phyloP scores from a whole-genome alignment of 2,888 invertebrate species.

The Heteromurus nitidus region DNA sequence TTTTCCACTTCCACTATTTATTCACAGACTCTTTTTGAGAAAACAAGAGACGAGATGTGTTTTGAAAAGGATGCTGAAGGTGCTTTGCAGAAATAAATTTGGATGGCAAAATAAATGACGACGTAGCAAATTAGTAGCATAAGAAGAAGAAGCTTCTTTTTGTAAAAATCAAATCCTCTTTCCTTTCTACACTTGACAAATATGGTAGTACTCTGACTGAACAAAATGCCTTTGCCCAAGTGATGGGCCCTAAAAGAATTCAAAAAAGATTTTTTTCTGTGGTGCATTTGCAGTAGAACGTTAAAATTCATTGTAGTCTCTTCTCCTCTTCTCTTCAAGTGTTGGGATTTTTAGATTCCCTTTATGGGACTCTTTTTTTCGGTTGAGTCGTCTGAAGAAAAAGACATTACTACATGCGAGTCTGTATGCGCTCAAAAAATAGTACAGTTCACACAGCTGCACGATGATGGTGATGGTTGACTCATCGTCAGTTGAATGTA shows the following conservation, averaged over 20 bases:
- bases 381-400: conserved; percentile 26
- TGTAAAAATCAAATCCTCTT: neutral
- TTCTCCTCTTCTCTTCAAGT: conserved; percentile 27
- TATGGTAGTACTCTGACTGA: no score
- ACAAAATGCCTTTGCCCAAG: no score
- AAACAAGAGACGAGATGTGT: no score
- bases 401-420: neutral
- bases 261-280: neutral
- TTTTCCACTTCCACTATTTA: neutral
- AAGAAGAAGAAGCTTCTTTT: neutral
- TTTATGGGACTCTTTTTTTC: conserved; percentile 49
- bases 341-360: conserved; percentile 48
- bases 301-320: conserved; percentile 12
- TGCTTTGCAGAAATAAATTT: conserved; percentile 2
- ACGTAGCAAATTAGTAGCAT: neutral
- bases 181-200: no score
- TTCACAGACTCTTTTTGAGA: no score
- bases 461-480: conserved; percentile 2
- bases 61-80: neutral
- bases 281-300: conserved; percentile 14
- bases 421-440: neutral
- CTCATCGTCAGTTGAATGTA: neutral
- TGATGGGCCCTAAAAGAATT: no score
- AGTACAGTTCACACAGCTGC: neutral
- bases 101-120: neutral